Base-by-base conservation (phyloP, 1,140 invertebrate species). In the Galleria mellonella region DNA sequence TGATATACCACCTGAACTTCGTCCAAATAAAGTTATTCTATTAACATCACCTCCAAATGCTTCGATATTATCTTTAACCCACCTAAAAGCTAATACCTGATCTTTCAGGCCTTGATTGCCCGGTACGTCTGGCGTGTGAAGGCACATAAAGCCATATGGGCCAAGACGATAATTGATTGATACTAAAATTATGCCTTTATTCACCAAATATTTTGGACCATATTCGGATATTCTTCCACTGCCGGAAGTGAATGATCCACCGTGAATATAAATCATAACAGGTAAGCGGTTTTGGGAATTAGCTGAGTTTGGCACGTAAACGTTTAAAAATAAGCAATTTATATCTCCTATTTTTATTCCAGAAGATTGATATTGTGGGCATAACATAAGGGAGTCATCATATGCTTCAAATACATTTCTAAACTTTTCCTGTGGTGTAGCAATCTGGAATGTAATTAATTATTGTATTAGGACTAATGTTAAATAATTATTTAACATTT, bases 241-340 rank as follows among this genome's bases (percentile, higher is more conserved):
- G 1, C 90, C 90, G 4, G 68, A 47, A 4, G 76, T 62, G 54
- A 93, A 92, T 23, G 74, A 89, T 15, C 93, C 93, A 4, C 93
- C 93, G 66, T 93, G 90, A 27, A 94, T 89, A 73, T 86, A 94
- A 3, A 94, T 87, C 82, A 94, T 88, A 0, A 94, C 92, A 0
- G 92, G 89, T 1, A 70, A 42, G 12, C 11, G 46, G 10, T 66
- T 61, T 9, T 23, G 29, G 4, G 51, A 43, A 14, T 14, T 52
- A 7, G 62, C 66, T 2, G 42, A 39, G 23, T 50, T 50, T 4
- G 77, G 78, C 0, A 75, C 67, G 45, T 67, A 76, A 2, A 83
- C 59, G 44, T 83, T 79, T 7, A 83, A 33, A 32, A 52, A 60
- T 3, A 83, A 62, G 32, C 75, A 76, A 36, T 83, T 67, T 8